Percentiles rank a stretch among this genome's conserved stretches.
phyloP scores from a whole-genome alignment of 2,888 invertebrate species.

The Polia nebulosa region DNA sequence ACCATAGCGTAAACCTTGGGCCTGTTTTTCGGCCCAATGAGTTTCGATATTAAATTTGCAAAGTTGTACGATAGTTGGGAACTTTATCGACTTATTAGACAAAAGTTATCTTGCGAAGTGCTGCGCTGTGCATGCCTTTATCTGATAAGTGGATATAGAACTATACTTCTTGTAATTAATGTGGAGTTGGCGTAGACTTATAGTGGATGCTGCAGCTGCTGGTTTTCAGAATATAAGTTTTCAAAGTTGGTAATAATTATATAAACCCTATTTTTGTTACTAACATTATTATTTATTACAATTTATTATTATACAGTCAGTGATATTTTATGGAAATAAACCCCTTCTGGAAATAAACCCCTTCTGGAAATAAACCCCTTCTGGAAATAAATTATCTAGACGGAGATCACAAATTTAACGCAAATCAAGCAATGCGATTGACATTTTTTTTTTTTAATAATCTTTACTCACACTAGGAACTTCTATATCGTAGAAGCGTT shows the following conservation, averaged over 20 bases:
- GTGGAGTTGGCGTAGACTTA: not conserved
- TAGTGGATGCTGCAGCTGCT: not conserved
- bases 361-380: too few species aligned
- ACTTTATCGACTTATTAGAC: constrained; percentile 72
- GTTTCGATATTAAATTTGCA: constrained; percentile 73
- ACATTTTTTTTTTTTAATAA: too few species aligned
- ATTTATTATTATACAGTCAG: too few species aligned
- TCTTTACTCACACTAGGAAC: too few species aligned
- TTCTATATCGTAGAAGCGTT: too few species aligned
- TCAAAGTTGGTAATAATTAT: not conserved
- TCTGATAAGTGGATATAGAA: constrained; percentile 53
- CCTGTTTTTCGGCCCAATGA: constrained; percentile 74
- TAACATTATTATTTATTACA: too few species aligned
- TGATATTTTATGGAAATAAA: too few species aligned
- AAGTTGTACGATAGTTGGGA: constrained; percentile 70
- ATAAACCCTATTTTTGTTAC: too few species aligned
- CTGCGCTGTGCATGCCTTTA: constrained; percentile 56
- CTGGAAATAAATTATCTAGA: too few species aligned
- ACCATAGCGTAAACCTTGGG: constrained; percentile 54
- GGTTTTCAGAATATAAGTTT: not conserved
- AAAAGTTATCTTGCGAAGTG: constrained; percentile 66
- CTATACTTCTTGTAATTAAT: constrained; percentile 51
- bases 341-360: too few species aligned
- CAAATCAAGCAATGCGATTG: too few species aligned
- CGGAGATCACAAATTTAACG: too few species aligned